Conservation (phyloP, 1,140 invertebrate species). For the Drosophila virilis region DNA sequence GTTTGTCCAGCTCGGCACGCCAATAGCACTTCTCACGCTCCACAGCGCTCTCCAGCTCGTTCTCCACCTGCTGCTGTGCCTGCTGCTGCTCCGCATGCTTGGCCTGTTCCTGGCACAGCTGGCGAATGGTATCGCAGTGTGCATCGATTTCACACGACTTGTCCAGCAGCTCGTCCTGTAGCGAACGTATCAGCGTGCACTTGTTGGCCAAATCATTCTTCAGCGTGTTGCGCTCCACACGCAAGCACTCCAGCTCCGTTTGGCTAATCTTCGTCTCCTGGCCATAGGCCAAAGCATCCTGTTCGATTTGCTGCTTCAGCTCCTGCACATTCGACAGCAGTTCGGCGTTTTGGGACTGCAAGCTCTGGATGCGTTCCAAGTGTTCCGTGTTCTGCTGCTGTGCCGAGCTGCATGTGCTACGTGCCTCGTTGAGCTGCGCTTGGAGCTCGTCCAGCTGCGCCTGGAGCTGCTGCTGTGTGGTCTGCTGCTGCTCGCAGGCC, state of each 20-base stretch:
- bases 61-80: conserved; percentile 84
- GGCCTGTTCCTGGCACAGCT: conserved; percentile 78
- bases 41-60: conserved; percentile 78
- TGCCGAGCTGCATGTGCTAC: conserved; percentile 42
- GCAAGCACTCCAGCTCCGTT: conserved; percentile 74
- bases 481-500: conserved; percentile 43
- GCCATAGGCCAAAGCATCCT: conserved; percentile 75
- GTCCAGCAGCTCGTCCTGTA: conserved; percentile 83
- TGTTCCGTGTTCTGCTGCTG: conserved; percentile 57
- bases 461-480: conserved; percentile 44
- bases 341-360: conserved; percentile 65
- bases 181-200: conserved; percentile 72
- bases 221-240: conserved; percentile 81
- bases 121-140: conserved; percentile 75
- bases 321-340: conserved; percentile 56
- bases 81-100: conserved; percentile 82
- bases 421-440: conserved; percentile 56
- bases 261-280: conserved; percentile 70
- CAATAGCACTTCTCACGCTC: conserved; percentile 84
- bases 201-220: conserved; percentile 83
- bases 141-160: conserved; percentile 82
- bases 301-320: conserved; percentile 75
- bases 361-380: conserved; percentile 61
- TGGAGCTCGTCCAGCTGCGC: conserved; percentile 58
- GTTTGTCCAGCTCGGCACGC: conserved; percentile 85